Evolutionary conservation across 2,113 vertebrate genomes (phyloP), one percentile per base, ranked within the genome.

Genomic region (Syrrhaptes paradoxus): DNA sequence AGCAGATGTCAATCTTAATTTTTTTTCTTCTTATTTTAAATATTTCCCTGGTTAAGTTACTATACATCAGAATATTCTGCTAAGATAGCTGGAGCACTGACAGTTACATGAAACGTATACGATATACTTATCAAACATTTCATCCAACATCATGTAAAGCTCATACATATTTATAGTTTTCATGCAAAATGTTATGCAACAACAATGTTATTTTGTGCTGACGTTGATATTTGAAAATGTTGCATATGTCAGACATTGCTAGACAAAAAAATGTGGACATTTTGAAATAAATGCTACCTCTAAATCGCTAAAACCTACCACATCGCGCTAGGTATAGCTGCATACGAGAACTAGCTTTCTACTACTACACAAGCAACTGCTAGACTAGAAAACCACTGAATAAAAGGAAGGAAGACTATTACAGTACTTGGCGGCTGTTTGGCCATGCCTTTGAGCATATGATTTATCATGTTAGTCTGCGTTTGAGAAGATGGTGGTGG

Each of bases 111-210:
- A 97, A 98, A 98, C 96, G 76, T 96, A 97, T 97, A 98, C 87
- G 90, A 92, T 97, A 95, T 97, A 97, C 95, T 98, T 96, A 97
- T 95, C 95, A 97, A 98, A 98, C 96, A 97, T 97, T 97, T 98
- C 97, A 98, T 98, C 98, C 96, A 97, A 98, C 96, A 97, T 97
- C 96, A 96, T 97, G 96, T 96, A 97, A 98, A 98, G 97, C 98
- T 98, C 97, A 98, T 98, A 98, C 97, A 98, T 98, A 98, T 96
- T 98, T 98, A 98, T 98, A 98, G 94, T 98, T 92, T 94, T 98
- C 99, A 99, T 99, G 99, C 99, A 99, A 97, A 98, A 99, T 98
- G 98, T 98, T 98, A 98, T 98, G 98, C 98, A 98, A 97, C 97
- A 98, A 98, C 97, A 97, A 98, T 98, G 97, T 98, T 98, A 98